Base-by-base conservation (phyloP, 92 coral and sea anemone species). In the Siderastrea siderea region DNA sequence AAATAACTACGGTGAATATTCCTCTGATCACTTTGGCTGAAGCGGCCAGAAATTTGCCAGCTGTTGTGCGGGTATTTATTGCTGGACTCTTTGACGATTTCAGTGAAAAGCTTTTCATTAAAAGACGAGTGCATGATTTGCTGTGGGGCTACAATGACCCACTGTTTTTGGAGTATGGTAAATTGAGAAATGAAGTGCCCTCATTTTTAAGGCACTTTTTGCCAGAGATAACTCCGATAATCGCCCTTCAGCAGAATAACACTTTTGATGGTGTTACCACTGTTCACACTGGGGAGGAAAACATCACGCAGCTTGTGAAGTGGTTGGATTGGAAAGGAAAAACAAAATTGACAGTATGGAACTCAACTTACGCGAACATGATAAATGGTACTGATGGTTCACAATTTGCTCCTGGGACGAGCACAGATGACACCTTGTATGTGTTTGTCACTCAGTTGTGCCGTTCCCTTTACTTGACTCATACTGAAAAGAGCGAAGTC, bases 301-400 rank as follows among this genome's bases (percentile, higher is more conserved):
- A 88, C 59, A 92, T 97, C 58, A 82, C 65, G 9, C 16, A 74
- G 64, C 71, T 97, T 38, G 93, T 89, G 69, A 78, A 70, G 5
- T 93, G 94, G 90, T 4, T 59, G 47, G 91, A 80, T 49, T 97
- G 99, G 99, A 95, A 95, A 46, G 97, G 93, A 14, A 74, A 59
- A 43, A 70, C 46, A 57, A 47, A 88, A 9, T 79, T 95, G 15
- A 88, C 86, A 4, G 88, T 92, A 17, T 97, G 99, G 99, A 91
- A 92, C 19, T 74, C 98, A 8, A 16, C 76, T 1, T 91, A 87
- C 72, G 96, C 97, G 9, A 97, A 97, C 85, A 93, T 95, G 99
- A 68, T 97, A 5, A 97, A 97, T 92, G 99, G 99, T 1, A 93
- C 98, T 8, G 99, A 97, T 84, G 99, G 99, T n/a, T 51, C 99